Evolutionary conservation across 2,888 invertebrate species (phyloP).

Genomic region (Eupithecia abbreviata): DNA sequence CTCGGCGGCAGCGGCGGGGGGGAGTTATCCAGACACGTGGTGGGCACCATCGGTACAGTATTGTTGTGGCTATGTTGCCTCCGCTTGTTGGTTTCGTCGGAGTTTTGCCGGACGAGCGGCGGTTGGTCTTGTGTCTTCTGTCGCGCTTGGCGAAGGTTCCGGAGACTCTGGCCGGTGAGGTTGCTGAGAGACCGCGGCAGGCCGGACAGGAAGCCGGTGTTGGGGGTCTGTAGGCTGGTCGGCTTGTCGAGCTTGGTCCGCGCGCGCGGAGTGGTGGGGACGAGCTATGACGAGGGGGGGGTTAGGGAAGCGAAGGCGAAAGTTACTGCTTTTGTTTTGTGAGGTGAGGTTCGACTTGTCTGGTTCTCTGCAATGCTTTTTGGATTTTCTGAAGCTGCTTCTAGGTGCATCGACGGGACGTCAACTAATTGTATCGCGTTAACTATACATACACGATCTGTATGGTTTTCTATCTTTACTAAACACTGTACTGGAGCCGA

Average conservation of each 20-base stretch:
- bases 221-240: conserved; percentile 44
- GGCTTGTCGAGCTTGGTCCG: conserved; percentile 52
- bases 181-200: conserved; percentile 78
- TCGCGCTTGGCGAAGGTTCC: conserved; percentile 67
- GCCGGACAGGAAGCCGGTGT: conserved; percentile 73
- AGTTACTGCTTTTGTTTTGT: conserved; percentile 49
- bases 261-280: conserved; percentile 48
- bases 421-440: not conserved
- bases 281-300: conserved; percentile 43
- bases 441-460: no score
- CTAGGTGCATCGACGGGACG: not conserved
- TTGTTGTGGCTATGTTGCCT: conserved; percentile 64
- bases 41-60: conserved; percentile 72
- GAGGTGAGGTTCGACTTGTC: conserved; percentile 37
- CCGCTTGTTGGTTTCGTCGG: conserved; percentile 61
- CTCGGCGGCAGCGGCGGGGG: conserved; percentile 73
- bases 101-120: conserved; percentile 65
- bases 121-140: conserved; percentile 60
- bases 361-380: conserved; percentile 53
- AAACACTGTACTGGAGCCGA: no score
- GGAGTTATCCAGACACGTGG: conserved; percentile 73
- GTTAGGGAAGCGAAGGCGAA: conserved; percentile 57
- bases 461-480: not conserved
- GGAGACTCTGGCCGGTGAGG: conserved; percentile 75
- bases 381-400: not conserved